Base-by-base conservation (phyloP, 2,888 invertebrate species). In the Noctuana brunneofusca region DNA sequence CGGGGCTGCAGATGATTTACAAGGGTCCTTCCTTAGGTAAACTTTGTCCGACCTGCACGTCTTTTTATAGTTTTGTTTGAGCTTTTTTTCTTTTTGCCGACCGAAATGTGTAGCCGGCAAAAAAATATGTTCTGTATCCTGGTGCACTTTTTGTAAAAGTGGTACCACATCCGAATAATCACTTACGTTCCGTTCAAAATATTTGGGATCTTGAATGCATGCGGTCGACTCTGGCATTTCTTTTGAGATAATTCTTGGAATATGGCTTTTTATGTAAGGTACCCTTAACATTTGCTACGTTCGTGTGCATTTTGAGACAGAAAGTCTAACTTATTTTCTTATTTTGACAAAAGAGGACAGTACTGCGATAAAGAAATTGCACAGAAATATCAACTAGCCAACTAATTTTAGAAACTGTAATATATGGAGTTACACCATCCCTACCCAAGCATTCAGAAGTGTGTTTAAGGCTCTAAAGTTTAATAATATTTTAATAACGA, bases 1-100 rank as follows among this genome's bases (percentile, higher is more conserved):
- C 82, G 82, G 75, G 78, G 74, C 80, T 81, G 83, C 81, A 83
- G 88, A 90, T 90, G 91, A 90, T 90, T 90, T 91, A 90, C 89
- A 90, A 89, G 91, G 91, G 87, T 84, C 89, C 87, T 87, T 88
- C 81, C 87, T 90, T 90, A 88, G 91, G 91, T 89, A 90, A 89
- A 89, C 88, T 85, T 76, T 81, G 80, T 70, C 79, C 87, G 87
- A 84, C 83, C 86, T 87, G 81, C 80, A 82, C 85, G 87, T 86
- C 89, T 91, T 90, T 89, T 90, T 90, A 86, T 89, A 85, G 83
- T 86, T 86, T 84, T 86, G 86, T 87, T 82, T 83, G 86, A 71
- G 74, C 82, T 87, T 89, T 89, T n/a, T 85, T 89, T 84, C 84
- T 75, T 83, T 86, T 84, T 87, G 85, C 85, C 86, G 88, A 82